Conservation (phyloP, 2,797 vertebrate genomes). For the Caiman crocodilus region DNA sequence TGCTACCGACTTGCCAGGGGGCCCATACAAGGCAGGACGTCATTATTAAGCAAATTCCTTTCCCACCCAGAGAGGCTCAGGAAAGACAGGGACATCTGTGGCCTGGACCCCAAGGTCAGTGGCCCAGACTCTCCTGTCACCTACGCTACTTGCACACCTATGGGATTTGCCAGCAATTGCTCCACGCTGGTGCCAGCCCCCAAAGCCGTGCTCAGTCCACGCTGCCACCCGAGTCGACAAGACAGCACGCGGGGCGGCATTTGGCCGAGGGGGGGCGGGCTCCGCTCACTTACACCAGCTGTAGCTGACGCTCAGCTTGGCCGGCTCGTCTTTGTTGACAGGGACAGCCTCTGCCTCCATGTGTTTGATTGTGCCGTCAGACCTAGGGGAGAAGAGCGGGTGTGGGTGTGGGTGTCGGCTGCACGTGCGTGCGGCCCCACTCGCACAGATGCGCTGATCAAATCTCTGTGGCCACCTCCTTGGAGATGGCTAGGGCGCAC, state of each 20-base stretch:
- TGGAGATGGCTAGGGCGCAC: too few relatives aligned
- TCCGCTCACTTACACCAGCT: slow-evolving; percentile 86
- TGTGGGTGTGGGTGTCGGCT: rapidly evolving
- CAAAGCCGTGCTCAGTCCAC: neutral
- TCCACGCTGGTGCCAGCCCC: neutral
- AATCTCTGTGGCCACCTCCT: too few relatives aligned
- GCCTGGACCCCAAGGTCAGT: neutral
- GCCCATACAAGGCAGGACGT: neutral
- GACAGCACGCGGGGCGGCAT: neutral
- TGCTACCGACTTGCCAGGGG: neutral
- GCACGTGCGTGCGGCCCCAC: too few relatives aligned
- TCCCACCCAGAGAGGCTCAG: neutral
- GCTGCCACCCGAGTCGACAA: rapidly evolving
- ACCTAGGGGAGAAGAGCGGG: slow-evolving; percentile 72
- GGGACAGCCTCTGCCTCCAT: slow-evolving; percentile 86
- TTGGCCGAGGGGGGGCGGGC: rapidly evolving
- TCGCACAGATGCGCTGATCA: too few relatives aligned
- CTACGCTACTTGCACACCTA: rapidly evolving
- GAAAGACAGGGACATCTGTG: neutral
- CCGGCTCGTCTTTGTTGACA: slow-evolving; percentile 86
- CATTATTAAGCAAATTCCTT: neutral
- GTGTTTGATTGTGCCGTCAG: slow-evolving; percentile 83
- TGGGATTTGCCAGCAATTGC: neutral
- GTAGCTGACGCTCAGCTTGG: slow-evolving; percentile 90
- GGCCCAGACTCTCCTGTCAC: rapidly evolving